A percentile compares a stretch with the other conserved stretches of the same genome.
phyloP scores from a whole-genome alignment of 92 coral and sea anemone genomes.

The Desmophyllum pertusum region DNA sequence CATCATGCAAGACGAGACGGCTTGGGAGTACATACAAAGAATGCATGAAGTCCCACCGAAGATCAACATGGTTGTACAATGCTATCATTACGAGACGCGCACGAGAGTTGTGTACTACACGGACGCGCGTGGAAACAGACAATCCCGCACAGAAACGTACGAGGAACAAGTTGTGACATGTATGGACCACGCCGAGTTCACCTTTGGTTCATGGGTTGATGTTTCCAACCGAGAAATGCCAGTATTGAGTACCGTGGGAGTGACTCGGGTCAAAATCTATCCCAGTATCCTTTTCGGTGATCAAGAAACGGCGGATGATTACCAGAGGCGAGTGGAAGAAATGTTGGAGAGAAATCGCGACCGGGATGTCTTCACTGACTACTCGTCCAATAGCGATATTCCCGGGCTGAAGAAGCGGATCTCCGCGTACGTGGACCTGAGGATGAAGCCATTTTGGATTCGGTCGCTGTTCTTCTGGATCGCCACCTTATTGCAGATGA shows the following conservation, averaged over 20 bases:
- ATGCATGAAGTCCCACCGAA: constrained; percentile 62
- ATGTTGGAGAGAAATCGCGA: constrained; percentile 49
- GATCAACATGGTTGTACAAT: constrained; percentile 61
- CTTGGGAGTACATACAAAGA: constrained; percentile 57
- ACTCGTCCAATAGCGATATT: constrained; percentile 36
- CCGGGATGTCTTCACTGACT: constrained; percentile 54
- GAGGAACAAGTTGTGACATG: too few species aligned
- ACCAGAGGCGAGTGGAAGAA: constrained; percentile 45
- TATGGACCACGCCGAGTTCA: too few species aligned
- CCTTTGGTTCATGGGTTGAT: too few species aligned
- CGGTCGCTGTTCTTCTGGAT: too few species aligned
- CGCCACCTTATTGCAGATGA: too few species aligned
- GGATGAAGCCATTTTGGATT: too few species aligned
- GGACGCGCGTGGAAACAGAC: constrained; percentile 60
- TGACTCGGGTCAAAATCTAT: constrained; percentile 73
- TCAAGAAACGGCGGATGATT: constrained; percentile 60
- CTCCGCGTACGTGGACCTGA: constrained; percentile 58
- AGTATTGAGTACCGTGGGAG: constrained; percentile 32
- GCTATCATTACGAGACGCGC: constrained; percentile 71
- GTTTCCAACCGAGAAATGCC: too few species aligned
- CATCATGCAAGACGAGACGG: constrained; percentile 70
- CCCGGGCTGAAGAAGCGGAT: constrained; percentile 70
- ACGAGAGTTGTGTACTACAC: constrained; percentile 60
- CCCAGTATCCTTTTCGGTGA: constrained; percentile 62
- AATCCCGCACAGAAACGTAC: constrained; percentile 74